phyloP scores from a whole-genome alignment of 1,140 invertebrate species.

The Physella acuta region DNA sequence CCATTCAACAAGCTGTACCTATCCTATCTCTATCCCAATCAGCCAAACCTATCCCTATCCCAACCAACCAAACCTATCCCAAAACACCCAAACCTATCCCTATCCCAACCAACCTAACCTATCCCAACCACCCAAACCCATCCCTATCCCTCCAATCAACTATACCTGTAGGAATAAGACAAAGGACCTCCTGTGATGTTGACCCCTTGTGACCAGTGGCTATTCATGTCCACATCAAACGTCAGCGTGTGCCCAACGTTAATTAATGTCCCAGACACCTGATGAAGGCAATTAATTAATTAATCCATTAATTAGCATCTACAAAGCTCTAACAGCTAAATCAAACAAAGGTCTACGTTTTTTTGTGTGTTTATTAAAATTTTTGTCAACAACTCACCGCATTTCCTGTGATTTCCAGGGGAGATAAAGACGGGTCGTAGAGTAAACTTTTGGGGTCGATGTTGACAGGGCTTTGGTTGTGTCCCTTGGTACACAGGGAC shows the following conservation, averaged over 20 bases:
- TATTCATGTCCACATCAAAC: slow-evolving; percentile 6
- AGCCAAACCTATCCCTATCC: no score
- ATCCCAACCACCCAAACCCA: no score
- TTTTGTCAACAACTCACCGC: slow-evolving; percentile 66
- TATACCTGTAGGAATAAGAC: slow-evolving; percentile 30
- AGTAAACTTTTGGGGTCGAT: slow-evolving; percentile 87
- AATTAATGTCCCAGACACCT: slow-evolving; percentile 13
- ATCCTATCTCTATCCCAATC: no score
- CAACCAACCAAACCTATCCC: no score
- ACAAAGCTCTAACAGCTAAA: neutral
- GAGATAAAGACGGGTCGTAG: slow-evolving; percentile 87
- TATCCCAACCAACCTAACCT: no score
- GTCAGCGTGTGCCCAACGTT: slow-evolving; percentile 18
- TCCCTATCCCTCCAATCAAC: no score
- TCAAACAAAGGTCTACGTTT: neutral
- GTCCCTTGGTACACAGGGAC: slow-evolving; percentile 91
- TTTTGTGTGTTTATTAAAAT: neutral
- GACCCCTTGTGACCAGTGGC: slow-evolving; percentile 20
- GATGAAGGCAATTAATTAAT: neutral
- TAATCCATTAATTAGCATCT: no score
- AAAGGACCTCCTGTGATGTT: slow-evolving; percentile 29
- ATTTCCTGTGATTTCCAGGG: slow-evolving; percentile 87
- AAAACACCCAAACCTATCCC: no score
- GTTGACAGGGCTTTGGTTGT: slow-evolving; percentile 92
- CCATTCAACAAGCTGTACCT: no score